Conservation (phyloP, 2,888 invertebrate genomes). For the Smittia sp. region DNA sequence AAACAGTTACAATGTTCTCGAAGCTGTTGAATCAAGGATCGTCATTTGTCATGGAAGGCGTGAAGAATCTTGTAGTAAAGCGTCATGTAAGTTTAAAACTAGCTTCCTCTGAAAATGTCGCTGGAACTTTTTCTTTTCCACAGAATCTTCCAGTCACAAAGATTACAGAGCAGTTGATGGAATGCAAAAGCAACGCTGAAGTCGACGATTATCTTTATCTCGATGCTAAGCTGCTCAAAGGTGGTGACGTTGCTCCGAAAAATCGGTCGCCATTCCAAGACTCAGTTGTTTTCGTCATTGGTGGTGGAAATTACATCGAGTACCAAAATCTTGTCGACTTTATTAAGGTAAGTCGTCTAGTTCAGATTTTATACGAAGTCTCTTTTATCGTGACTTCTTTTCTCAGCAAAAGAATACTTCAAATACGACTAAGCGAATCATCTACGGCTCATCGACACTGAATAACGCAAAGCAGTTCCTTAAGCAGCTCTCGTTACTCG, state of each 20-base stretch:
- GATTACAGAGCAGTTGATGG: constrained; percentile 85
- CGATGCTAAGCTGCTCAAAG: constrained; percentile 90
- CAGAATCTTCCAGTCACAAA: constrained; percentile 92
- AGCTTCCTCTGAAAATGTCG: too few species aligned
- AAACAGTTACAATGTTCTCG: constrained; percentile 97
- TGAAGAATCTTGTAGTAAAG: constrained; percentile 97
- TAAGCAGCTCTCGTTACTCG: constrained; percentile 79
- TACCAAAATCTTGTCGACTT: constrained; percentile 98
- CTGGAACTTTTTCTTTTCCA: constrained; percentile 43
- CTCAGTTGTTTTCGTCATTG: constrained; percentile 86
- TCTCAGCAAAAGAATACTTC: constrained; percentile 70
- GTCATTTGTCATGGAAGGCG: constrained; percentile 99
- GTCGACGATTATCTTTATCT: constrained; percentile 88
- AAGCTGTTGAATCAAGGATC: constrained; percentile 96
- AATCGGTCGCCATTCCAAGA: constrained; percentile 74
- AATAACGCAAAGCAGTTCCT: constrained; percentile 93
- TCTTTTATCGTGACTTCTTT: constrained; percentile 43
- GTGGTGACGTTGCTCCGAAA: constrained; percentile 63
- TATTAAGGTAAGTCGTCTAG: constrained; percentile 76
- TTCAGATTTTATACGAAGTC: too few species aligned
- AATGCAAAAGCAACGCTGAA: constrained; percentile 72
- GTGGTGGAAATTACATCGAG: constrained; percentile 97
- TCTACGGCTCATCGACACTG: constrained; percentile 93
- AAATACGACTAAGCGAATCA: constrained; percentile 73
- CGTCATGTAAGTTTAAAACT: constrained; percentile 74